A percentile compares a stretch with the other conserved stretches of the same genome.
These are phyloP conservation scores for Cryptomyrus ogoouensis DNA, from an alignment of 2,113 vertebrate species.

Conservation along the genomic window DNA sequence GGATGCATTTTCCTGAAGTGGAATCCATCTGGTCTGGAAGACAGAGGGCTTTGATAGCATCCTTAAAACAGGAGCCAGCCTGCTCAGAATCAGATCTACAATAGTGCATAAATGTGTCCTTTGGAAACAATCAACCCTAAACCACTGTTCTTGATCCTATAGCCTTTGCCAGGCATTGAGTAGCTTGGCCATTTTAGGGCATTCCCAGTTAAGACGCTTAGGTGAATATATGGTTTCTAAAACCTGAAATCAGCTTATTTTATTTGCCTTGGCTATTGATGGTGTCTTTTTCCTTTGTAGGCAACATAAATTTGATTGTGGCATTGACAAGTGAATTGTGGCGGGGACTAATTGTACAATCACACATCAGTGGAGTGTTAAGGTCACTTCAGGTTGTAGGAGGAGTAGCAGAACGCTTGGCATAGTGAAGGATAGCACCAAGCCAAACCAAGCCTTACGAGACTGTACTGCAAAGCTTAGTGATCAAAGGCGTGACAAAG, in stretches of 20 bases:
- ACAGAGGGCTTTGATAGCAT: neutral
- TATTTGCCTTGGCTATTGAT: neutral
- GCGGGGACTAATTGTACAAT: neutral
- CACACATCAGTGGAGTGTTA: neutral
- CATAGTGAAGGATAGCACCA: neutral
- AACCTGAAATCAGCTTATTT: neutral
- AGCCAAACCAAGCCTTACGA: neutral
- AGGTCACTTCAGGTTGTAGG: neutral
- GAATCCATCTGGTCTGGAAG: neutral
- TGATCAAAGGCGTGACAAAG: neutral
- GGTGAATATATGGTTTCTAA: neutral
- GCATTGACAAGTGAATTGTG: neutral
- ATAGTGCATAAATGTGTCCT: neutral
- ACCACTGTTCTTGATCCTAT: neutral
- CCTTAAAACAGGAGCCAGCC: neutral
- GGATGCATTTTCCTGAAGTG: neutral
- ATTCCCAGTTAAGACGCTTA: neutral
- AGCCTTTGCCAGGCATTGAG: neutral
- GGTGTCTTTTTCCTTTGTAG: neutral
- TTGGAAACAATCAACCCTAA: neutral
- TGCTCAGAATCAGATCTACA: neutral
- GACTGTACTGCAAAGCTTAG: neutral
- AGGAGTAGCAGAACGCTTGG: neutral
- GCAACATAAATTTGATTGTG: neutral
- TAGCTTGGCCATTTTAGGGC: neutral